Evolutionary conservation across 1,140 invertebrate genomes (phyloP).

Genomic region (Drosophila murphyi): DNA sequence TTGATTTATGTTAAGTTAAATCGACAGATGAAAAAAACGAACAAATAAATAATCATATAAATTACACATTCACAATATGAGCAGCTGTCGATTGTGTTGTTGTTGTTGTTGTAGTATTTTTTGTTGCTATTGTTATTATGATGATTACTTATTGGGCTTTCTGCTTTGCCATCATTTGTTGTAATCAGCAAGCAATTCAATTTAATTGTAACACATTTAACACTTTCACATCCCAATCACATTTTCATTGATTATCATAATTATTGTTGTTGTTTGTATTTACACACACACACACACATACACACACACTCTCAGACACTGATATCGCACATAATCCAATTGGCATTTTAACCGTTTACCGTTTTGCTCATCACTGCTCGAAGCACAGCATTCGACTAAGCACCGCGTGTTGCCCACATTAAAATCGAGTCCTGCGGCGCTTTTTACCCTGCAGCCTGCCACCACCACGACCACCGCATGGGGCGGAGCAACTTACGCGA

Average conservation of each 20-base stretch:
- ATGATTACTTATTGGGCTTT: slow-evolving; percentile 39
- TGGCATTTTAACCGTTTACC: slow-evolving; percentile 50
- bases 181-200: slow-evolving; percentile 74
- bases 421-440: slow-evolving; percentile 69
- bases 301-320: background rate
- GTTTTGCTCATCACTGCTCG: slow-evolving; percentile 65
- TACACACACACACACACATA: slow-evolving; percentile 1
- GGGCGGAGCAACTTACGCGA: slow-evolving; percentile 74
- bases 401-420: slow-evolving; percentile 31
- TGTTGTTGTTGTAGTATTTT: slow-evolving; percentile 41
- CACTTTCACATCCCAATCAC: slow-evolving; percentile 63
- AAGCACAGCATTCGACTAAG: slow-evolving; percentile 71
- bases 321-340: slow-evolving; percentile 57
- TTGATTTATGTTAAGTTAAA: slow-evolving; percentile 47
- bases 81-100: slow-evolving; percentile 44
- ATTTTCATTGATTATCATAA: slow-evolving; percentile 52
- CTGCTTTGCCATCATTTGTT: slow-evolving; percentile 64
- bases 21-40: slow-evolving; percentile 30
- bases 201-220: slow-evolving; percentile 73
- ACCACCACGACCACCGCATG: slow-evolving; percentile 33
- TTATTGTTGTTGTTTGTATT: slow-evolving; percentile 19
- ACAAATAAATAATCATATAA: slow-evolving; percentile 31
- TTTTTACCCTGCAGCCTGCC: slow-evolving; percentile 68
- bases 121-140: slow-evolving; percentile 23
- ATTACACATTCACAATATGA: slow-evolving; percentile 31